Evolutionary conservation across 2,888 invertebrate species (phyloP).

Genomic region (Oscheius sp.): DNA sequence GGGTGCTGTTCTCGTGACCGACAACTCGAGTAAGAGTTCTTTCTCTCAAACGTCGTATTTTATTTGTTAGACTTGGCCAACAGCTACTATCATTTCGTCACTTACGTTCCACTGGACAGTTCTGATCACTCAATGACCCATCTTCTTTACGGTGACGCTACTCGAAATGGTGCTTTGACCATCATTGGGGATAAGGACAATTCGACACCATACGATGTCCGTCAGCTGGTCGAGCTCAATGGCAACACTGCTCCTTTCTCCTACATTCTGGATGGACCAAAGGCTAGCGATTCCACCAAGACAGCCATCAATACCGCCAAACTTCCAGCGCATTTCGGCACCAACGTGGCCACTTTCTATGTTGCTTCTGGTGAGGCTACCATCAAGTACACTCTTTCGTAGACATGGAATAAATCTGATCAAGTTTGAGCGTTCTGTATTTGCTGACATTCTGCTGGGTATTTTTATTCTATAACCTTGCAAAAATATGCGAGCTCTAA

Average conservation of each 20-base stretch:
- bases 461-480: too few species aligned
- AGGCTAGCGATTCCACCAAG: neutral
- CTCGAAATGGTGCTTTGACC: neutral
- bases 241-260: neutral
- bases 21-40: constrained; percentile 6
- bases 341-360: neutral
- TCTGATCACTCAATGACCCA: neutral
- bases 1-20: neutral
- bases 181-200: neutral
- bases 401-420: too few species aligned
- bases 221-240: neutral
- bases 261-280: neutral
- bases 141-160: neutral
- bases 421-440: too few species aligned
- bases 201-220: neutral
- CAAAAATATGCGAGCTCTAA: neutral
- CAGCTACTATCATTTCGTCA: neutral
- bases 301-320: neutral
- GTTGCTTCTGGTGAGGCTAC: neutral
- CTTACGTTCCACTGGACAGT: neutral
- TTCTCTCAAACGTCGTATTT: neutral
- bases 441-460: too few species aligned
- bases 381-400: too few species aligned
- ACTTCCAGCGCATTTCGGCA: neutral
- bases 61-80: neutral